Base-by-base conservation (phyloP, 2,113 vertebrate genomes). In the Lates calcarifer region DNA sequence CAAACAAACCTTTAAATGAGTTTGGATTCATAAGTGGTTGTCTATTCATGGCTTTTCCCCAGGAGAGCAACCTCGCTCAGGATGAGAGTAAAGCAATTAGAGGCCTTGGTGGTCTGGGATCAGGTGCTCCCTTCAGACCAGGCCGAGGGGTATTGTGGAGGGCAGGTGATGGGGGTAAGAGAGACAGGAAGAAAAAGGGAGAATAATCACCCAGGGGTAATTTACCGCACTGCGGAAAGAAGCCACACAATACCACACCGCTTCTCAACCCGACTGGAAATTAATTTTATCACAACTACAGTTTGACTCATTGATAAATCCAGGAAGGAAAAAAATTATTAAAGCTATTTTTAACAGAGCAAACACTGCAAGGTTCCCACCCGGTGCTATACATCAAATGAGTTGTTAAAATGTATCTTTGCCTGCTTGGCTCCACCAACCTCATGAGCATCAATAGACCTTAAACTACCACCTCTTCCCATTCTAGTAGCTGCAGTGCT, bases 161-260 rank as follows among this genome's bases (percentile, higher is more conserved):
- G 81, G 87, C 68, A 88, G 82, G 77, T 82, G 67, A 85, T 69
- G 78, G 81, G 69, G 93, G 87, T 77, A 90, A 85, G 8, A 86
- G 63, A 65, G 68, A 83, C 71, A 84, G 82, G 81, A 24, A 63
- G 71, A 82, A 83, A 84, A 88, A 85, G 67, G 82, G 66, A 70
- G 87, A 91, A 86, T 90, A 93, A 93, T 91, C 77, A 93, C 84
- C 82, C 67, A 35, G 84, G 84, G 89, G 71, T 92, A 94, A 94
- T 93, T 92, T 92, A 94, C 93, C 77, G 93, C 93, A 95, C 87
- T 94, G 94, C 94, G 90, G 91, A 90, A 89, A 91, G 90, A 91
- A 91, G 77, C 72, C 62, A 73, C 47, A 77, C 79, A 85, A 86
- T 79, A 78, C 79, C 47, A 93, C 92, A 82, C 74, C 49, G 47